These are phyloP conservation scores for Grantiella picta DNA, from an alignment of 2,113 vertebrate genomes.

Conservation along the genomic window DNA sequence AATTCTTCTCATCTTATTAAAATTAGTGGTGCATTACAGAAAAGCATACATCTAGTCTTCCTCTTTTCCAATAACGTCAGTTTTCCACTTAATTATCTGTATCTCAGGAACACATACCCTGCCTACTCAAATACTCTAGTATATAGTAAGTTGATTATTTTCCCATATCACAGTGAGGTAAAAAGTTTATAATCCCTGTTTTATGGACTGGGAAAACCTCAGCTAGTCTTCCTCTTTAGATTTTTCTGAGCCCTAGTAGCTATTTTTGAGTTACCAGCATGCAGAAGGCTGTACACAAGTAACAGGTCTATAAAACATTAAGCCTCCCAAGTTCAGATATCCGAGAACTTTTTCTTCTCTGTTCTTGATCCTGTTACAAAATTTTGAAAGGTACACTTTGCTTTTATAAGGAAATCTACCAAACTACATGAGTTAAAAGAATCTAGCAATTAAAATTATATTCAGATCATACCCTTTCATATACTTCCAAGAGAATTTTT, in stretches of 20 bases:
- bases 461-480: neutral
- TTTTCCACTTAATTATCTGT: neutral
- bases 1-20: neutral
- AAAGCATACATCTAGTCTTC: neutral
- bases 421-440: accelerated
- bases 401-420: neutral
- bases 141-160: neutral
- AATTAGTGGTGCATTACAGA: neutral
- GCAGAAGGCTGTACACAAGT: neutral
- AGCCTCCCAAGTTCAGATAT: neutral
- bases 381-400: neutral
- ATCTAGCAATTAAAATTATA: neutral
- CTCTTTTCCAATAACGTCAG: neutral
- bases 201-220: neutral
- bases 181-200: neutral
- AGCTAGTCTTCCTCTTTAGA: neutral
- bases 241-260: neutral
- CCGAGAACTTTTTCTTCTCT: neutral
- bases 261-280: neutral
- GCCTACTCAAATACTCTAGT: neutral
- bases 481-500: neutral
- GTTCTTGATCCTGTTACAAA: neutral
- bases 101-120: neutral
- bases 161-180: neutral
- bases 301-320: neutral